A percentile compares a stretch with the other conserved stretches of the same genome.
These are phyloP conservation scores for Crossocerus cetratus DNA, from an alignment of 2,888 invertebrate genomes.

Conservation along the genomic window DNA sequence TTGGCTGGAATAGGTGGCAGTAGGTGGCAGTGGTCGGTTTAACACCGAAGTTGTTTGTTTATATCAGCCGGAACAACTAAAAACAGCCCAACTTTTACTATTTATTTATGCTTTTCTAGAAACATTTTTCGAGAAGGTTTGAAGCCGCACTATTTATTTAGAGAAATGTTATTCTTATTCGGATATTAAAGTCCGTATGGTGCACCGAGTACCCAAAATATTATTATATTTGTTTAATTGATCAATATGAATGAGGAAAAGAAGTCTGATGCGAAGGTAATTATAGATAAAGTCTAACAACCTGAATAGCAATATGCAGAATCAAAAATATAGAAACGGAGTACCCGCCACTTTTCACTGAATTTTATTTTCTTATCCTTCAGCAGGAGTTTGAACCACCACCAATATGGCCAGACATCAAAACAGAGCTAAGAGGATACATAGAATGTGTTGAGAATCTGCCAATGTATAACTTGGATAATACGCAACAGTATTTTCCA, in stretches of 20 bases:
- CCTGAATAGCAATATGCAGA: neutral
- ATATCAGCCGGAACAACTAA: no score
- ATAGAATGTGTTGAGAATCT: constrained; percentile 84
- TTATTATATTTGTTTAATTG: neutral
- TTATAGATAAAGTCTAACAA: neutral
- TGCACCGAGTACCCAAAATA: no score
- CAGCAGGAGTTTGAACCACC: constrained; percentile 78
- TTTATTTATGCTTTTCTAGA: no score
- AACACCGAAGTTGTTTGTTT: no score
- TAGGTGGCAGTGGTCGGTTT: no score
- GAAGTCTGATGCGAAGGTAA: neutral
- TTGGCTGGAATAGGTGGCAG: no score
- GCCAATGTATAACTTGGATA: constrained; percentile 85
- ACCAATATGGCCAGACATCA: constrained; percentile 83
- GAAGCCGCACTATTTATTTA: no score
- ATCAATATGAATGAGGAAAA: neutral
- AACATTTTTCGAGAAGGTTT: no score
- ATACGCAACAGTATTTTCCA: constrained; percentile 84
- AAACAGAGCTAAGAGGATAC: constrained; percentile 83
- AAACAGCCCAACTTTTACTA: no score
- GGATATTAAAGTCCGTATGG: no score
- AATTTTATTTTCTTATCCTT: neutral
- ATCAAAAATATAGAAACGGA: neutral
- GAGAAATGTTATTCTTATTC: no score
- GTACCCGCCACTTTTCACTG: no score